phyloP scores from a whole-genome alignment of 2,888 invertebrate species.

The Drosophila barbarae region DNA sequence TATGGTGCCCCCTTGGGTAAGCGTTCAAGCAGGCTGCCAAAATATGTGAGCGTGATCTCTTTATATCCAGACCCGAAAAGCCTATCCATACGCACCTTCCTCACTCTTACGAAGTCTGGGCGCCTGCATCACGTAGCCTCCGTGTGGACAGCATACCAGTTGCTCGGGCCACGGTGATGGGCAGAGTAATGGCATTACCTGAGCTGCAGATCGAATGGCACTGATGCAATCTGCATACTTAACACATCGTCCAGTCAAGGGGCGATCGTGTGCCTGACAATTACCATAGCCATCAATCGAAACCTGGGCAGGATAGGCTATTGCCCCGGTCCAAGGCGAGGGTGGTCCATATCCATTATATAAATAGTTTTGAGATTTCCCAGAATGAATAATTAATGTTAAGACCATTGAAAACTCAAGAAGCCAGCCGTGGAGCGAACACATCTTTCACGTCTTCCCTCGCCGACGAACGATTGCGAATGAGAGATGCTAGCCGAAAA shows the following conservation, averaged over 20 bases:
- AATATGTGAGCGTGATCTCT: not conserved
- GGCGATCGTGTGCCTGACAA: constrained; percentile 39
- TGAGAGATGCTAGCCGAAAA: constrained; percentile 14
- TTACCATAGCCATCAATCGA: constrained; percentile 30
- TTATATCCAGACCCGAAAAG: not conserved
- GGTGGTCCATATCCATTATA: constrained; percentile 1
- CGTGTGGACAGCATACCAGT: constrained; percentile 49
- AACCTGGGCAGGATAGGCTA: constrained; percentile 2
- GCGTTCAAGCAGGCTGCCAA: constrained; percentile 24
- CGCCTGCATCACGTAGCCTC: constrained; percentile 22
- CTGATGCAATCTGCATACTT: constrained; percentile 35
- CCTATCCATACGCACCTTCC: constrained; percentile 13
- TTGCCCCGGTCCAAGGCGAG: not conserved
- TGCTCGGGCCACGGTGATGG: constrained; percentile 21
- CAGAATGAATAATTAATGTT: not conserved
- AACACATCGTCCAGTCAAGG: constrained; percentile 38
- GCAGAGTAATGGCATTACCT: constrained; percentile 30
- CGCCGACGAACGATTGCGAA: constrained; percentile 4
- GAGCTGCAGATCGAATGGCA: constrained; percentile 30
- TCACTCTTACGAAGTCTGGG: constrained; percentile 18
- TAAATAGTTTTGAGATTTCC: not conserved
- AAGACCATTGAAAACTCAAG: not conserved
- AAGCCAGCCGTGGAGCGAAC: not conserved
- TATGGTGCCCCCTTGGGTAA: constrained; percentile 15
- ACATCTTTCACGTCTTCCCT: constrained; percentile 16